Evolutionary conservation across 2,797 vertebrate genomes (phyloP).

Genomic region (Peromyscus aztecus): DNA sequence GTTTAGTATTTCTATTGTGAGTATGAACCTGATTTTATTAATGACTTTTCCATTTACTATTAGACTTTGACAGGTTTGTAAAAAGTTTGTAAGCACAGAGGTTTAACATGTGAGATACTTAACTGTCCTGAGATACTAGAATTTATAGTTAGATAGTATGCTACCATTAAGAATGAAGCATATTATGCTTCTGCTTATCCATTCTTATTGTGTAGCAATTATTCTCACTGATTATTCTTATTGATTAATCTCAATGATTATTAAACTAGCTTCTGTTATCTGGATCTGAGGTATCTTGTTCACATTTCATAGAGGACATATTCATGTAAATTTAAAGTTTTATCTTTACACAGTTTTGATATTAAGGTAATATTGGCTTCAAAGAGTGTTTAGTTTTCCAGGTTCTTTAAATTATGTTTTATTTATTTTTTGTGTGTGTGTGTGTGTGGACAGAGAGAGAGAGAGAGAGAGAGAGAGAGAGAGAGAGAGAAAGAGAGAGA

Average conservation of each 20-base stretch:
- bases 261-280: background rate
- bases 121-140: background rate
- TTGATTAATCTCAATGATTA: background rate
- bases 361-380: background rate
- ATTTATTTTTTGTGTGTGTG: background rate
- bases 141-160: background rate
- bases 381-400: background rate
- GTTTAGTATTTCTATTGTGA: background rate
- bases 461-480: no score
- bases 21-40: background rate
- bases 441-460: background rate
- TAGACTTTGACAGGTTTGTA: background rate
- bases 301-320: background rate
- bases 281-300: background rate
- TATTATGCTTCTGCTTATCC: background rate
- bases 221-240: background rate
- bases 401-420: background rate
- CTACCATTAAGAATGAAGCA: background rate
- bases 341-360: background rate
- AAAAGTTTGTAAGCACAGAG: background rate
- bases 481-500: no score
- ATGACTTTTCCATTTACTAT: background rate
- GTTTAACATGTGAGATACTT: background rate
- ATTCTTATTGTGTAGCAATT: background rate
- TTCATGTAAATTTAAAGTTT: background rate